Percentiles rank a stretch among this genome's conserved stretches.
These are phyloP conservation scores for Synergus laeviventris DNA, from an alignment of 2,888 invertebrate species.

Conservation along the genomic window DNA sequence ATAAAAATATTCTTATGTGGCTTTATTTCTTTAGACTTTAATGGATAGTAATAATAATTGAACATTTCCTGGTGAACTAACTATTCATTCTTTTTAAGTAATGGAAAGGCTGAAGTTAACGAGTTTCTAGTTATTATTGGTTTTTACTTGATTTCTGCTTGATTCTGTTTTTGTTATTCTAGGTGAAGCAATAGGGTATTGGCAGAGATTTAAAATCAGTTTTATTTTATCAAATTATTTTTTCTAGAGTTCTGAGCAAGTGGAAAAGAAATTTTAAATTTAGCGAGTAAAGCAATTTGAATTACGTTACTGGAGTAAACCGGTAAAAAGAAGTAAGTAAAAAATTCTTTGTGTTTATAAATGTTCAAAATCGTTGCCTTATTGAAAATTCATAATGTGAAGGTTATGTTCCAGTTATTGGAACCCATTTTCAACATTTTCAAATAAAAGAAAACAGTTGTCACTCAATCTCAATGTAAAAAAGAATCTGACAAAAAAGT, in stretches of 20 bases:
- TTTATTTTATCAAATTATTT: not conserved
- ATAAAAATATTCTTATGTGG: not conserved
- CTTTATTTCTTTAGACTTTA: not conserved
- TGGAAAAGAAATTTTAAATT: not conserved
- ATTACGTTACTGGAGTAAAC: not conserved
- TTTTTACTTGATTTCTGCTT: not conserved
- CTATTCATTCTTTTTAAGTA: not conserved
- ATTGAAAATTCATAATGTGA: not conserved
- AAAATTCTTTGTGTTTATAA: not conserved
- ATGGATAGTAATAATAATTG: not conserved
- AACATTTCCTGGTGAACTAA: not conserved
- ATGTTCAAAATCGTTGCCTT: not conserved
- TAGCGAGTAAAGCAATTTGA: not conserved
- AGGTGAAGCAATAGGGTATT: not conserved
- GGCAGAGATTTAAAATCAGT: not conserved
- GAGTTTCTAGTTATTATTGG: not conserved
- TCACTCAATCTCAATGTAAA: not conserved
- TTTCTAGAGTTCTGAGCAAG: no score
- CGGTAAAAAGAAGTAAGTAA: not conserved
- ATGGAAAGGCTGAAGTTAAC: not conserved
- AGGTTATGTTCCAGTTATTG: not conserved
- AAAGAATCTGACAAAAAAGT: not conserved
- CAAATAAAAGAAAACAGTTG: not conserved
- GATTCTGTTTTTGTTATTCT: not conserved
- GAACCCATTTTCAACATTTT: not conserved